Percentiles rank a stretch among this genome's conserved stretches.
These are phyloP conservation scores for Drosophila picticornis DNA, from an alignment of 2,888 invertebrate genomes.

Conservation along the genomic window DNA sequence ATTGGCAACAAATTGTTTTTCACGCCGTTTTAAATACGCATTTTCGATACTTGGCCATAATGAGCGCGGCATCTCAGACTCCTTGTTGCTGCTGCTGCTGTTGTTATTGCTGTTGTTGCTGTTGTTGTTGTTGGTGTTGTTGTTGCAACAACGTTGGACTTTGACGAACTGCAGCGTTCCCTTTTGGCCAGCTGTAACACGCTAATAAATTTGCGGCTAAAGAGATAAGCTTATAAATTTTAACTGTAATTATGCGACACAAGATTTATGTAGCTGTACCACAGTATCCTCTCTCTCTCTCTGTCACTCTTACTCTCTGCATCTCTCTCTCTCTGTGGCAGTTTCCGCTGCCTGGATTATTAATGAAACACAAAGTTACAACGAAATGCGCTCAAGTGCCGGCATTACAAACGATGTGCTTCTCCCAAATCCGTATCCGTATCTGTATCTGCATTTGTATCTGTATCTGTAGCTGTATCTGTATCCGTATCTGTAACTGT, in stretches of 20 bases:
- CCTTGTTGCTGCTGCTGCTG: neutral
- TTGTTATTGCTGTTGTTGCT: neutral
- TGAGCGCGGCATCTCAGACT: conserved; percentile 51
- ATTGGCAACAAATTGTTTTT: conserved; percentile 83
- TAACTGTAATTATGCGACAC: conserved; percentile 81
- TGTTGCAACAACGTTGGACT: conserved; percentile 62
- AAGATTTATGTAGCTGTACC: conserved; percentile 73
- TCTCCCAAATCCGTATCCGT: conserved; percentile 27
- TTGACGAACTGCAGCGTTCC: conserved; percentile 71
- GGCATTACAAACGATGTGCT: conserved; percentile 43
- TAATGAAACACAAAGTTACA: conserved; percentile 79
- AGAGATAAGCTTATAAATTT: conserved; percentile 82
- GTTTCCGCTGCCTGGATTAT: conserved; percentile 54
- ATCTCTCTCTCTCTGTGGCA: neutral
- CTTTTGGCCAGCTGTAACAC: conserved; percentile 52
- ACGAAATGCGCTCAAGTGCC: conserved; percentile 72
- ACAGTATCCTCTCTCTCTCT: neutral
- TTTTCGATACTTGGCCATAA: conserved; percentile 80
- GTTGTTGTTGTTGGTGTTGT: conserved; percentile 1
- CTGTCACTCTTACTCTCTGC: neutral
- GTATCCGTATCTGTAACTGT: neutral
- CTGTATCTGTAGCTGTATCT: conserved; percentile 9
- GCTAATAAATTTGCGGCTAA: conserved; percentile 82
- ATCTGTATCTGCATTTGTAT: conserved; percentile 5
- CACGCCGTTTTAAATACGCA: conserved; percentile 83